A percentile compares a stretch with the other conserved stretches of the same genome.
These are phyloP conservation scores for Harpalus rubripes DNA, from an alignment of 2,888 invertebrate genomes.

Conservation along the genomic window DNA sequence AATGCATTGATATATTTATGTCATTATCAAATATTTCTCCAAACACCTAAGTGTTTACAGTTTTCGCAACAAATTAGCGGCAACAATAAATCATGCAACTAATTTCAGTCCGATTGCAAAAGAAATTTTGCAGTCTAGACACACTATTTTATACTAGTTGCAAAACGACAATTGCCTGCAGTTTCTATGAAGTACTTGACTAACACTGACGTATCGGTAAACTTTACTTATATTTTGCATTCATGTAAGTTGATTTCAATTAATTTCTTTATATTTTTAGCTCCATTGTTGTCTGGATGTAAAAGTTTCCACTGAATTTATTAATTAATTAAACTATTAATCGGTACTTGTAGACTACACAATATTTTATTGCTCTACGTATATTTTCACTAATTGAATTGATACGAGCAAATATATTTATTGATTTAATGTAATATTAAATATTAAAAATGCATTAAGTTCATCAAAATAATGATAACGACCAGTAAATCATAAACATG, in stretches of 20 bases:
- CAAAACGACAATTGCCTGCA: constrained; percentile 25
- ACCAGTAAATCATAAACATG: constrained; percentile 11
- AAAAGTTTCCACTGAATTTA: not conserved
- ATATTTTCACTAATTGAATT: constrained; percentile 41
- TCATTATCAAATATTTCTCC: constrained; percentile 15
- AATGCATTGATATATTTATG: not conserved
- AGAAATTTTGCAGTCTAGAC: constrained; percentile 55
- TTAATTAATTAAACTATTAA: not conserved
- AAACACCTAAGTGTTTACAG: constrained; percentile 24
- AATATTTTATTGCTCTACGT: constrained; percentile 14
- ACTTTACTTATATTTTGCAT: not conserved
- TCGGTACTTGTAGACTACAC: constrained; percentile 29
- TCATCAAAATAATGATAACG: constrained; percentile 6
- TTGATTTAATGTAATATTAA: constrained; percentile 7
- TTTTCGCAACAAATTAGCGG: constrained; percentile 42
- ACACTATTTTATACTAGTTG: constrained; percentile 37
- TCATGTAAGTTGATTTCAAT: constrained; percentile 12
- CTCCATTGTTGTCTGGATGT: not conserved
- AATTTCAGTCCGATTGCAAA: constrained; percentile 50
- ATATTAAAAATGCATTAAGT: constrained; percentile 24
- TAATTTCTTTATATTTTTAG: not conserved
- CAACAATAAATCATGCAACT: constrained; percentile 48
- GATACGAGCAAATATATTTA: constrained; percentile 7
- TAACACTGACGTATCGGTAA: constrained; percentile 10
- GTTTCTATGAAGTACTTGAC: constrained; percentile 4